phyloP scores from a whole-genome alignment of 2,888 invertebrate genomes.

The Drosophila subsilvestris region DNA sequence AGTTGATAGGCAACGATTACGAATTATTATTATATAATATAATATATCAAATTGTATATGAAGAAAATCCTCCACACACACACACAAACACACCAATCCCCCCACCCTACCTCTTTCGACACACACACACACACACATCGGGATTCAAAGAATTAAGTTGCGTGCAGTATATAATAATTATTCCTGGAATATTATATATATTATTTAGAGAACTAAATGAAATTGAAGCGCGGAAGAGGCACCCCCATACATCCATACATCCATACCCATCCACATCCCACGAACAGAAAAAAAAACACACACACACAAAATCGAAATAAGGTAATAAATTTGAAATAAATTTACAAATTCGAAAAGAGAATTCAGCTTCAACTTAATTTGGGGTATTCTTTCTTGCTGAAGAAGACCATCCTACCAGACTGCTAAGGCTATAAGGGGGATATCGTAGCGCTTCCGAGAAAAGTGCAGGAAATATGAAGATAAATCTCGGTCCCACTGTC shows the following conservation, averaged over 20 bases:
- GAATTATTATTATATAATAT: constrained; percentile 74
- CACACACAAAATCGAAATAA: constrained; percentile 45
- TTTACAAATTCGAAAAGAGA: constrained; percentile 30
- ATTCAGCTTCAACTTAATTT: background rate
- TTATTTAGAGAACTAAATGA: constrained; percentile 42
- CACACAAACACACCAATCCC: constrained; percentile 14
- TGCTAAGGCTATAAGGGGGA: no score
- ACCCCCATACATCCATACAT: background rate
- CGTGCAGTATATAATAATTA: constrained; percentile 60
- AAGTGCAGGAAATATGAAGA: no score
- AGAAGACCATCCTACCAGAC: no score
- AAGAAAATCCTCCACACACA: constrained; percentile 21
- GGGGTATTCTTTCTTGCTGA: background rate
- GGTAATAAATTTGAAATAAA: constrained; percentile 47
- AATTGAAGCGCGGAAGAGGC: constrained; percentile 26
- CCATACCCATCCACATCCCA: no score
- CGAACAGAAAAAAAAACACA: constrained; percentile 2
- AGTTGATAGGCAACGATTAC: constrained; percentile 54
- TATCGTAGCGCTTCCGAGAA: no score
- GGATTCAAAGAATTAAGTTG: constrained; percentile 44
- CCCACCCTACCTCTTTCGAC: background rate
- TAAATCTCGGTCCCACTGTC: no score
- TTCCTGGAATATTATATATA: constrained; percentile 42
- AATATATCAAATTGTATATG: constrained; percentile 62
- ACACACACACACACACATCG: constrained; percentile 28